Base-by-base conservation (phyloP, 2,888 invertebrate genomes). In the Phalera bucephala region DNA sequence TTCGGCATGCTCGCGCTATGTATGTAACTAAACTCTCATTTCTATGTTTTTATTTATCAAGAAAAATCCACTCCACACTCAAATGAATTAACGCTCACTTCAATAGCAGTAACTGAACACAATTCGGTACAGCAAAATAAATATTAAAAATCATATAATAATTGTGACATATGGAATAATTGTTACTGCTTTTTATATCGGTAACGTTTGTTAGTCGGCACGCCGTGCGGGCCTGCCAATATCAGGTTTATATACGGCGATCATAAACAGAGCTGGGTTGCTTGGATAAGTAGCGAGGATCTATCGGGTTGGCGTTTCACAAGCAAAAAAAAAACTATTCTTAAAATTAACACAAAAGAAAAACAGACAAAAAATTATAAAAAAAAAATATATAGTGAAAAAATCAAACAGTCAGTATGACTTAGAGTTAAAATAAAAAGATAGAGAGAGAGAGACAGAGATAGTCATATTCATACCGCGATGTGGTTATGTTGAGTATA, bases 381-480 rank as follows among this genome's bases (percentile, higher is more conserved):
- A 58, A 58, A 58, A 71, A 64, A 72, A 62, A 68, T 5, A 17
- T 17, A 17, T 65, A 61, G 62, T 63, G 51, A 69, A 74, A 80
- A 84, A 88, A 86, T 73, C 89, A 89, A 89, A 89, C 89, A 89
- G 89, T 88, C 89, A 89, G 87, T 89, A 89, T 89, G 89, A 89
- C 88, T 88, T 33, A 81, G 73, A 80, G 76, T 72, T 57, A 64
- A 78, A 88, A 80, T 69, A 83, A 86, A 80, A 3, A 17, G 5
- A 17, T 3, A 87, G 80, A 84, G 58, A 88, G 85, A 84, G 42
- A 81, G 72, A 85, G 72, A 79, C 45, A 82, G 78, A 80, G 71
- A 82, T 58, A 85, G 83, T 80, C 81, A 85, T 86, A 86, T 86
- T 80, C 78, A 82, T 86, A 83, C 73, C 84, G 81, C 83, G 72